Conservation (phyloP, 2,888 invertebrate genomes). For the Spilosoma lubricipeda region DNA sequence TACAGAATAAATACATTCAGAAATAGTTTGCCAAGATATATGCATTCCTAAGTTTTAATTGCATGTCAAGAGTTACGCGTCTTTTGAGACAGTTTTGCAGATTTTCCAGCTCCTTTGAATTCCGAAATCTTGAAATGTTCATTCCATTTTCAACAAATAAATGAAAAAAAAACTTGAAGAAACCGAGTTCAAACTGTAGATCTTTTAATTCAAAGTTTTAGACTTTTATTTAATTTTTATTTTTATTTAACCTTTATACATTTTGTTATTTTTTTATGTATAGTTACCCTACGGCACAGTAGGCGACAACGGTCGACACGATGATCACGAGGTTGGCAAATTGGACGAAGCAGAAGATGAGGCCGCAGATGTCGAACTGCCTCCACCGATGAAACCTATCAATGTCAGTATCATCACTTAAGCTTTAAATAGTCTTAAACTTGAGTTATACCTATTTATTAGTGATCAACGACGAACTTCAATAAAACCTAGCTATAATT, state of each 20-base stretch:
- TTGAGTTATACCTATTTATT: neutral
- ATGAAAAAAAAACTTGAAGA: no score
- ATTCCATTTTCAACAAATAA: no score
- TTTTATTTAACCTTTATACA: neutral
- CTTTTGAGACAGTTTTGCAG: neutral
- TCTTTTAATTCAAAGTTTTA: no score
- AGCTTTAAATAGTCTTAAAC: neutral
- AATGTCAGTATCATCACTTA: slow-evolving; percentile 83
- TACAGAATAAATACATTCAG: no score
- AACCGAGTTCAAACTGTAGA: no score
- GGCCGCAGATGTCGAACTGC: slow-evolving; percentile 91
- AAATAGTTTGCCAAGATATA: neutral
- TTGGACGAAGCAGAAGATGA: slow-evolving; percentile 93
- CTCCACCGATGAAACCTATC: slow-evolving; percentile 98
- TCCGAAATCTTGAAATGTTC: no score
- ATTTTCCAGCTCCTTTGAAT: neutral
- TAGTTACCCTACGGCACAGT: slow-evolving; percentile 65
- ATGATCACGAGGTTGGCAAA: slow-evolving; percentile 68
- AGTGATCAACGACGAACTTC: no score
- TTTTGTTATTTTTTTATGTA: slow-evolving; percentile 5
- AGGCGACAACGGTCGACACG: slow-evolving; percentile 65
- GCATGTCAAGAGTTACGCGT: neutral
- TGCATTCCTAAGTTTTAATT: no score
- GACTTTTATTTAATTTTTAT: no score
- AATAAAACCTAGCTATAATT: no score